phyloP scores from a whole-genome alignment of 2,797 vertebrate species.

The Linurgus olivaceus region DNA sequence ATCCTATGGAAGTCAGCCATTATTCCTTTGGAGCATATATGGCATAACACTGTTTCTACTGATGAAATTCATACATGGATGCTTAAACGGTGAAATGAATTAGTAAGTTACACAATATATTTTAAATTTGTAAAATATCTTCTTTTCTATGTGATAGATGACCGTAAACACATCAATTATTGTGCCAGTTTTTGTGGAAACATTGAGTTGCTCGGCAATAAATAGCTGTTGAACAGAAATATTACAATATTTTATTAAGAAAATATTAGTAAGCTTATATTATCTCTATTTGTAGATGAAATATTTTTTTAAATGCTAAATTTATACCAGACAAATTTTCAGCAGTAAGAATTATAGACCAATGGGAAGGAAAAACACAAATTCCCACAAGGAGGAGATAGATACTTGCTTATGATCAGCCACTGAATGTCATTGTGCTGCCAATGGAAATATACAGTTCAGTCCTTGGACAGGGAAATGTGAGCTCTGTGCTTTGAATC shows the following conservation, averaged over 20 bases:
- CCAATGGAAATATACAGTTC: background rate
- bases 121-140: background rate
- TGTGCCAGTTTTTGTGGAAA: background rate
- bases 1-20: background rate
- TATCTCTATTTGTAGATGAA: background rate
- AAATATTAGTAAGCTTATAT: background rate
- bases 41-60: background rate
- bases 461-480: background rate
- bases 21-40: background rate
- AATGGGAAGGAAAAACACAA: background rate
- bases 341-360: background rate
- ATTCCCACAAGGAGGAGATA: slow-evolving; percentile 38
- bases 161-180: background rate
- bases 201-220: background rate
- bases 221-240: background rate
- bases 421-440: background rate
- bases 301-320: background rate
- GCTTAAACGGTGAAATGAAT: background rate
- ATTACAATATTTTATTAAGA: background rate
- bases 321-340: background rate
- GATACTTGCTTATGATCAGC: background rate
- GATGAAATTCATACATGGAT: background rate
- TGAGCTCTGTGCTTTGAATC: background rate
- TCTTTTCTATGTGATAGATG: background rate
- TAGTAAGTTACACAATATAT: background rate